Evolutionary conservation across 1,140 invertebrate species (phyloP).

Genomic region (Globodera rostochiensis): DNA sequence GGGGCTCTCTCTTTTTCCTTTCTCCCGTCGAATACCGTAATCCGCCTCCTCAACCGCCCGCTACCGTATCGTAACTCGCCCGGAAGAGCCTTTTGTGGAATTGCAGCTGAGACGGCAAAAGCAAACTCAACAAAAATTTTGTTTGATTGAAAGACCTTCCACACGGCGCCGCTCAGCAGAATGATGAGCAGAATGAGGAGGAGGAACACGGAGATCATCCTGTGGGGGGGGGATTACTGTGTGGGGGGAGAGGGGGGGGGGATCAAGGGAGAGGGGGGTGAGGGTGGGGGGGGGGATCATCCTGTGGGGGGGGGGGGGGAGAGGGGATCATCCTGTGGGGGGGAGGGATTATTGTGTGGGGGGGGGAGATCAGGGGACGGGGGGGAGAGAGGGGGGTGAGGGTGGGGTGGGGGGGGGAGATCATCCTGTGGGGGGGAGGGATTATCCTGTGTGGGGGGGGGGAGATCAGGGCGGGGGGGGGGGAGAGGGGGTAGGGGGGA

Average conservation of each 20-base stretch:
- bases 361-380: not conserved
- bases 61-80: conserved; percentile 60
- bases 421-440: not conserved
- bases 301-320: no score
- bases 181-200: conserved; percentile 63
- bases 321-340: not conserved
- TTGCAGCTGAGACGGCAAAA: conserved; percentile 23
- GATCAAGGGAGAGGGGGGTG: not conserved
- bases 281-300: not conserved
- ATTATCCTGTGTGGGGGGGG: no score
- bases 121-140: not conserved
- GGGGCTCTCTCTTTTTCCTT: not conserved
- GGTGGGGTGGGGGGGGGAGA: not conserved
- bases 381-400: not conserved
- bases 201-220: conserved; percentile 55
- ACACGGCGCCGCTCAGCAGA: conserved; percentile 58
- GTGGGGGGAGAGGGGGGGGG: not conserved
- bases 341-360: not conserved
- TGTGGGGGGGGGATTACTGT: not conserved
- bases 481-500: not conserved
- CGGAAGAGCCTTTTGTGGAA: conserved; percentile 60
- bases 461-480: no score
- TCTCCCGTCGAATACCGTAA: not conserved
- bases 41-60: conserved; percentile 47
- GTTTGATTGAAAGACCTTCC: conserved; percentile 44